Evolutionary conservation across 2,888 invertebrate species (phyloP).

Genomic region (Drosophila antonietae): DNA sequence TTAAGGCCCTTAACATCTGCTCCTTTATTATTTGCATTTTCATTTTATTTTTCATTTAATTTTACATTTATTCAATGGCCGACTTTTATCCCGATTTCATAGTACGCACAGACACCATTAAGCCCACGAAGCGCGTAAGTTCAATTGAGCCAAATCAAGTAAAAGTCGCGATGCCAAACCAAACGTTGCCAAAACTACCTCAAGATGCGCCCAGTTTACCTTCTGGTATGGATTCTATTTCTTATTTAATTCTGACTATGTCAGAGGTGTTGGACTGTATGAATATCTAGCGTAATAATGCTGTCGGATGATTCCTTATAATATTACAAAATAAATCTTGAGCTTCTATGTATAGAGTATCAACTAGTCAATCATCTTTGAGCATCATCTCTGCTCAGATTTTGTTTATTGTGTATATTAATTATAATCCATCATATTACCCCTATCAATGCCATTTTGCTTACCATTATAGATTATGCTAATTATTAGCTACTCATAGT

Average conservation of each 20-base stretch:
- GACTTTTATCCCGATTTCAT: conserved; percentile 5
- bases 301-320: background rate
- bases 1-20: conserved; percentile 22
- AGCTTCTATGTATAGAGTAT: background rate
- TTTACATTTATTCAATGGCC: conserved; percentile 1
- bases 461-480: background rate
- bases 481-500: background rate
- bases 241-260: background rate
- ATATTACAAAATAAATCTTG: background rate
- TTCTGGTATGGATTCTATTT: conserved; percentile 50
- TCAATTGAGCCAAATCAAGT: conserved; percentile 11
- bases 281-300: background rate
- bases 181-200: conserved; percentile 30
- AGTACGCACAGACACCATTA: conserved; percentile 17
- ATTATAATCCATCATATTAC: conserved; percentile 3
- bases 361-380: background rate
- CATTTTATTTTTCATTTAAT: conserved; percentile 14
- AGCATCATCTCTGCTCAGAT: background rate
- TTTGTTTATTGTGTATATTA: background rate
- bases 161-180: conserved; percentile 1
- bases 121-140: conserved; percentile 6
- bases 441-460: too few species aligned
- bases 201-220: conserved; percentile 44
- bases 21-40: conserved; percentile 20
- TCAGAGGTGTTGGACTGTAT: conserved; percentile 20